A percentile compares a stretch with the other conserved stretches of the same genome.
Conservation (phyloP, 2,113 vertebrate genomes). For the Amphiprion ocellaris region DNA sequence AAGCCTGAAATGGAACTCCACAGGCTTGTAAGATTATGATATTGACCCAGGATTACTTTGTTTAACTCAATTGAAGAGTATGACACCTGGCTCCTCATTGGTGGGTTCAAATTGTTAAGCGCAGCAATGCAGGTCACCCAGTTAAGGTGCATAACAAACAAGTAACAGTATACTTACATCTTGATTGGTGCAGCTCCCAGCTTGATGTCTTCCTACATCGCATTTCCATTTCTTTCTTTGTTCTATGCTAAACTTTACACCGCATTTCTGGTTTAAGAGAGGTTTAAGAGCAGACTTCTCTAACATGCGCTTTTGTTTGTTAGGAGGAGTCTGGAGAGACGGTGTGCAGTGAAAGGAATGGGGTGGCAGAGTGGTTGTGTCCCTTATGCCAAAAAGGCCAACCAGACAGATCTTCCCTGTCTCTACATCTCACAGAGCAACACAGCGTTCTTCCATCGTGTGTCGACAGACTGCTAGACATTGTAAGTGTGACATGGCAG, state of each 20-base stretch:
- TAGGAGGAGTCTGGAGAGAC: constrained; percentile 86
- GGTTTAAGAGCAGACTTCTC: not conserved
- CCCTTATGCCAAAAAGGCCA: constrained; percentile 85
- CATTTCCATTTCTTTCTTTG: not conserved
- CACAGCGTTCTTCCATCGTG: constrained; percentile 86
- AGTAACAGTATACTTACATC: no score
- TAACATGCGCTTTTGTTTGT: constrained; percentile 17
- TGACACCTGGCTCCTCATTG: not conserved
- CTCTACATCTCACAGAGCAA: constrained; percentile 83
- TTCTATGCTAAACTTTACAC: not conserved
- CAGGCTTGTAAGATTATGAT: not conserved
- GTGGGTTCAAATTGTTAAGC: constrained; percentile 3
- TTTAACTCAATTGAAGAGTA: not conserved
- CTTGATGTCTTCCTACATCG: no score
- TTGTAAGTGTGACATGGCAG: constrained; percentile 75
- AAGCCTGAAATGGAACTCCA: not conserved
- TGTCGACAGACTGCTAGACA: constrained; percentile 84
- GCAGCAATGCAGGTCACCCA: not conserved
- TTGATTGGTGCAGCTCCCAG: no score
- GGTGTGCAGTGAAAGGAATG: constrained; percentile 78
- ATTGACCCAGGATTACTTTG: not conserved
- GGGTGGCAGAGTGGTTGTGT: constrained; percentile 82
- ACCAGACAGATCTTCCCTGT: constrained; percentile 77
- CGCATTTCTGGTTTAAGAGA: not conserved
- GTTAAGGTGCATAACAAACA: not conserved